Base-by-base conservation (phyloP, 2,797 vertebrate species). In the Pangasius macronema region DNA sequence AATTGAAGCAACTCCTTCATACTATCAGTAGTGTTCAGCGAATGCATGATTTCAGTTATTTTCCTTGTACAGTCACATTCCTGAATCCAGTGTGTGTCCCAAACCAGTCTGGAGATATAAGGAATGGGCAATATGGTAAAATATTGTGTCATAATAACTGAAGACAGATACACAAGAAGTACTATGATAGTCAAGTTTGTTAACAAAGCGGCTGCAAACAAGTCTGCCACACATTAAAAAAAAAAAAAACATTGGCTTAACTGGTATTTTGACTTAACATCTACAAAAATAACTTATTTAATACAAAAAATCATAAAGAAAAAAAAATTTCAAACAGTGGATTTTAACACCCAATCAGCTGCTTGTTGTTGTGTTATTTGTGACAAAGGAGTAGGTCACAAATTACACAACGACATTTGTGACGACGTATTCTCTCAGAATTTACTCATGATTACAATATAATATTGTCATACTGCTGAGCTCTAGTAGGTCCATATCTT, bases 21-120 rank as follows among this genome's bases (percentile, higher is more conserved):
- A 42, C 16, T 46, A 59, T 55, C 49, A 77, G 42, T 59, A 77
- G 3, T 30, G 27, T 57, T 42, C 42, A 51, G 10, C 24, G 20
- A 67, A 67, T 83, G 59, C 14, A 67, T 82, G 27, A 82, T 67
- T 65, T 49, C 27, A 83, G 46, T 67, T 33, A 18, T 68, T 83
- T 65, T 22, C 46, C 42, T 22, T 53, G 42, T 46, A 83, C 6
- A 24, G 27, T 30, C 18, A 67, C 46, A 67, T 83, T 83, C 46
- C 20, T 67, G 18, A 82, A 82, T 67, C 63, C 9, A 49, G 8
- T 49, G 16, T 42, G 36, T 51, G 39, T 46, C 61, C 13, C 39
- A 65, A 49, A 82, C 5, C 27, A 18, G 80, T 82, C 80, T 82
- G 39, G 39, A 30, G 14, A 20, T 61, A 61, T 59, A 24, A 77